Evolutionary conservation across 2,888 invertebrate genomes (phyloP).

Genomic region (Gastrophysa polygoni): DNA sequence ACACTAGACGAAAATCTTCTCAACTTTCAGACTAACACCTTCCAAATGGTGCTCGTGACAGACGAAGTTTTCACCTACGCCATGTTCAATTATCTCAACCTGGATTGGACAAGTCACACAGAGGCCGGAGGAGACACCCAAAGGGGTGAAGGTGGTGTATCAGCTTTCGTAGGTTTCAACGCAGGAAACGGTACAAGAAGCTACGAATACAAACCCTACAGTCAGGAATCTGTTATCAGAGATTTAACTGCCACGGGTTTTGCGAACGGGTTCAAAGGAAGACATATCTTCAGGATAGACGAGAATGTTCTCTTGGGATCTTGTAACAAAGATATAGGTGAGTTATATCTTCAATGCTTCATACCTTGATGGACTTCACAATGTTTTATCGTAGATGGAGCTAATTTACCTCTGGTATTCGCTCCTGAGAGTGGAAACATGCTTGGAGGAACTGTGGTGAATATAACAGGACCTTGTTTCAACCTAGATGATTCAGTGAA

Average conservation of each 20-base stretch:
- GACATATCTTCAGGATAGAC: slow-evolving; percentile 94
- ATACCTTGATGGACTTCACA: too few species aligned
- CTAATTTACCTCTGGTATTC: slow-evolving; percentile 81
- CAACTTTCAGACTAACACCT: slow-evolving; percentile 81
- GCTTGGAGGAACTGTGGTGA: slow-evolving; percentile 95
- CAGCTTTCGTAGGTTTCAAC: slow-evolving; percentile 94
- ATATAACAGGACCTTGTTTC: slow-evolving; percentile 96
- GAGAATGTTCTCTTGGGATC: slow-evolving; percentile 93
- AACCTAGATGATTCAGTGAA: slow-evolving; percentile 74
- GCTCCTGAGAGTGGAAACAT: slow-evolving; percentile 97
- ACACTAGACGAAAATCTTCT: not conserved
- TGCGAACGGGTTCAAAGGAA: slow-evolving; percentile 86
- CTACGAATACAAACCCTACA: slow-evolving; percentile 89
- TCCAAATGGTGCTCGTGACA: slow-evolving; percentile 91
- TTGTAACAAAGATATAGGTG: slow-evolving; percentile 89
- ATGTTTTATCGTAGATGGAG: slow-evolving; percentile 66
- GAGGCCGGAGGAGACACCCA: slow-evolving; percentile 90
- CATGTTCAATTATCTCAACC: slow-evolving; percentile 91
- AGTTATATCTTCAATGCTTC: not conserved
- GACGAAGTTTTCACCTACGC: slow-evolving; percentile 94
- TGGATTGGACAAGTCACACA: slow-evolving; percentile 91
- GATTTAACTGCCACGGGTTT: slow-evolving; percentile 85
- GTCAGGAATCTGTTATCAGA: slow-evolving; percentile 82
- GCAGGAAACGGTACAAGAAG: slow-evolving; percentile 92
- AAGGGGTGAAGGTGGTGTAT: slow-evolving; percentile 83